Conservation (phyloP, 2,113 vertebrate species). For the Nipponia nippon region DNA sequence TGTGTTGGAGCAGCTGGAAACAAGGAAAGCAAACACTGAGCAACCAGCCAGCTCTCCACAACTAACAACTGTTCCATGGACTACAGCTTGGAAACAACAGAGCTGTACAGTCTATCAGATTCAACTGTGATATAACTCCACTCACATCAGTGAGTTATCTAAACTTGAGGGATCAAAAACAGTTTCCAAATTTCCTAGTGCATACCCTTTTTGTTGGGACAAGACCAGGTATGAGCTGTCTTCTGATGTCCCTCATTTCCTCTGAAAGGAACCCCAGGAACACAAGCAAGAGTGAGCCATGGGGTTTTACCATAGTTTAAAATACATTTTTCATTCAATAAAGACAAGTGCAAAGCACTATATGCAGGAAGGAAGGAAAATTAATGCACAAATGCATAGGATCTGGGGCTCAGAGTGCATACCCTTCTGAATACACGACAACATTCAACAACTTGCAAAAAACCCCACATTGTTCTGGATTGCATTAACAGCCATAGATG, state of each 20-base stretch:
- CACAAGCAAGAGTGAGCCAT: not conserved
- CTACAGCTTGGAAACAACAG: not conserved
- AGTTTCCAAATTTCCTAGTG: not conserved
- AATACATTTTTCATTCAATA: not conserved
- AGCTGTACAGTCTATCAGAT: not conserved
- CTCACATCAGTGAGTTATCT: not conserved
- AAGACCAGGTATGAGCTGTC: accelerated
- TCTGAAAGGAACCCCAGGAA: not conserved
- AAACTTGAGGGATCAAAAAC: not conserved
- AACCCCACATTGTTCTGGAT: not conserved
- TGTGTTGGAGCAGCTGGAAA: constrained; percentile 36
- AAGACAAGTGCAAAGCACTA: not conserved
- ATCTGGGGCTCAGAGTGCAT: not conserved
- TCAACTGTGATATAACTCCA: accelerated
- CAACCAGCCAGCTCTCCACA: constrained; percentile 28
- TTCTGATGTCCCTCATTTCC: not conserved
- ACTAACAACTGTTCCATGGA: constrained; percentile 24
- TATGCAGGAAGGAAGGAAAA: not conserved
- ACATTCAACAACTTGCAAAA: not conserved
- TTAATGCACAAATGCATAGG: accelerated
- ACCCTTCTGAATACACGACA: not conserved
- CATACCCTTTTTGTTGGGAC: not conserved
- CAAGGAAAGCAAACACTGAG: not conserved
- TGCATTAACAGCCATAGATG: not conserved
- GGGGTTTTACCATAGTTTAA: not conserved